Conservation (phyloP, 1,140 invertebrate species). For the Stegodyphus dumicola region DNA sequence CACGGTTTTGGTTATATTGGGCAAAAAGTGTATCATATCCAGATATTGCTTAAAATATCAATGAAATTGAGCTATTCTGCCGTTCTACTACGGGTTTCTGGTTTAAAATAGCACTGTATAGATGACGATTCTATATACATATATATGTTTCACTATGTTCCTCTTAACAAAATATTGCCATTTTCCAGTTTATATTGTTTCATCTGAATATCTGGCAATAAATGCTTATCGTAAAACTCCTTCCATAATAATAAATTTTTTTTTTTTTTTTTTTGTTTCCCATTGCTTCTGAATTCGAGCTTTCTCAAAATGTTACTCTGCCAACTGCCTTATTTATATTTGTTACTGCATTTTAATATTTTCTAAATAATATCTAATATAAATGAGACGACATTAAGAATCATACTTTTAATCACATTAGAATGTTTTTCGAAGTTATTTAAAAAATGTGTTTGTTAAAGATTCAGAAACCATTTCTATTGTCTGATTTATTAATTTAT, state of each 20-base stretch:
- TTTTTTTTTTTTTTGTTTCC: too few relatives aligned
- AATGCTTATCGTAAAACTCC: too few relatives aligned
- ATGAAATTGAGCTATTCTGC: not conserved
- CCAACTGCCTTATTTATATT: constrained; percentile 22
- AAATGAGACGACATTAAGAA: too few relatives aligned
- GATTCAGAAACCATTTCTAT: too few relatives aligned
- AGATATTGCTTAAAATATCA: not conserved
- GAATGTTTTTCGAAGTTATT: too few relatives aligned
- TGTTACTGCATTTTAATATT: too few relatives aligned
- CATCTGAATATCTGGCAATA: not conserved
- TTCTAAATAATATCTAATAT: too few relatives aligned
- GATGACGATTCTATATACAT: constrained; percentile 3
- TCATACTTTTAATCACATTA: too few relatives aligned
- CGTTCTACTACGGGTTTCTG: constrained; percentile 33
- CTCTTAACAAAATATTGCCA: constrained; percentile 40
- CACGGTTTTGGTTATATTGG: constrained; percentile 10
- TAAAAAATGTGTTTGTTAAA: too few relatives aligned
- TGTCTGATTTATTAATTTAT: too few relatives aligned
- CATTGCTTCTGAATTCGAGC: constrained; percentile 16
- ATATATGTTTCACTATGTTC: constrained; percentile 43
- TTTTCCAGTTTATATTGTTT: constrained; percentile 23
- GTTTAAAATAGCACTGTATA: not conserved
- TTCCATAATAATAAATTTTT: too few relatives aligned
- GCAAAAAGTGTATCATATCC: not conserved
- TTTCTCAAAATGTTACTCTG: constrained; percentile 28